A percentile compares a stretch with the other conserved stretches of the same genome.
Evolutionary conservation across 1,140 invertebrate species (phyloP).

Genomic region (Apocrypta bakeri): DNA sequence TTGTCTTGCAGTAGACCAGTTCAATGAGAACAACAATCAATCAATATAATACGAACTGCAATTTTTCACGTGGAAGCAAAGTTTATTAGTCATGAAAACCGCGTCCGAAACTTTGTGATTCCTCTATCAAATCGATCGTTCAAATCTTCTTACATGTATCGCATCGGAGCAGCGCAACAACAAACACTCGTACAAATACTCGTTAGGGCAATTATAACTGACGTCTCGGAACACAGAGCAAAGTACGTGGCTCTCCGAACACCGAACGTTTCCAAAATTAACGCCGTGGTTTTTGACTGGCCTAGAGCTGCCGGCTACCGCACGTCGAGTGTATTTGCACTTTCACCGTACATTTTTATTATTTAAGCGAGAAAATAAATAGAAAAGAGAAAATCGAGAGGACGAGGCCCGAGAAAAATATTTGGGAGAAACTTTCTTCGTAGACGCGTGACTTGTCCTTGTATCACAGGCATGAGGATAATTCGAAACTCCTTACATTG

Average conservation of each 20-base stretch:
- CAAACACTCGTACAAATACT: not conserved
- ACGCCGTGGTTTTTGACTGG: constrained; percentile 7
- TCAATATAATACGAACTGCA: not conserved
- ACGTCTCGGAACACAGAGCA: not conserved
- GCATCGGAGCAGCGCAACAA: not conserved
- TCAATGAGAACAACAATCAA: not conserved
- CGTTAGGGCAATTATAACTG: not conserved
- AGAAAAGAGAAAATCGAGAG: constrained; percentile 14
- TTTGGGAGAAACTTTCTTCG: constrained; percentile 14
- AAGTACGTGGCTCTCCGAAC: not conserved
- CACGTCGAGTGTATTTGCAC: not conserved
- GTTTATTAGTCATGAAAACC: not conserved
- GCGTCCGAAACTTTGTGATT: no score
- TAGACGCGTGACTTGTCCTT: not conserved
- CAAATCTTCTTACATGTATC: not conserved
- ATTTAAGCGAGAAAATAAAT: constrained; percentile 32
- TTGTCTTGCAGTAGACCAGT: not conserved
- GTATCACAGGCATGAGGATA: not conserved
- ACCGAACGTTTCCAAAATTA: constrained; percentile 18
- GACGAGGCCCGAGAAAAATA: not conserved
- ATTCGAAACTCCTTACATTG: no score
- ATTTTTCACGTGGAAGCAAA: not conserved
- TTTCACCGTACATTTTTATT: constrained; percentile 21
- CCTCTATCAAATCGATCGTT: no score
- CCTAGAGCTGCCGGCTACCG: not conserved